phyloP scores from a whole-genome alignment of 2,113 vertebrate genomes.

The Sclerurus mexicanus region DNA sequence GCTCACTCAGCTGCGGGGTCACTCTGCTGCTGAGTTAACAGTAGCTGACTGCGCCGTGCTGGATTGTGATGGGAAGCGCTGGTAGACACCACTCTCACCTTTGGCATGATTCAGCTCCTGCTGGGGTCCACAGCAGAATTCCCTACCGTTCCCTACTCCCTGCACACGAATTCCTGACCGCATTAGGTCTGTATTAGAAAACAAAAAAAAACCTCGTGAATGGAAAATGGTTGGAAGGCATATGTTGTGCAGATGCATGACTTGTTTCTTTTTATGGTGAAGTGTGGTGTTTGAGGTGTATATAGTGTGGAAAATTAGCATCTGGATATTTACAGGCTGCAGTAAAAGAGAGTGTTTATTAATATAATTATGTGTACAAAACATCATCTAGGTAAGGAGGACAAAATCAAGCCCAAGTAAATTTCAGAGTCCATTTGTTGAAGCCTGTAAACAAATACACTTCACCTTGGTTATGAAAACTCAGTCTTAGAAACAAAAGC shows the following conservation, averaged over 20 bases:
- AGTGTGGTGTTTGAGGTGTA: background rate
- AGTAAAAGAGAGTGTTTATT: background rate
- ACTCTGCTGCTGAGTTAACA: fast-evolving
- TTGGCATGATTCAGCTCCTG: background rate
- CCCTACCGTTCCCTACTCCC: fast-evolving
- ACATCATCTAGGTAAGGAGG: background rate
- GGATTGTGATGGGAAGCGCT: background rate
- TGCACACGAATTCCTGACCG: fast-evolving
- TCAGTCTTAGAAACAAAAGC: background rate
- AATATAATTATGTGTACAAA: background rate
- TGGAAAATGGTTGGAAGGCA: background rate
- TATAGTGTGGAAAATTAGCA: background rate
- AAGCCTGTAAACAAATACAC: background rate
- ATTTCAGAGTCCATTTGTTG: no score
- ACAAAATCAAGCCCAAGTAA: background rate
- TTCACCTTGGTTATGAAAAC: background rate
- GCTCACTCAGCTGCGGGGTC: fast-evolving
- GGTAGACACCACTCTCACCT: background rate
- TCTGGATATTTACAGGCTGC: background rate
- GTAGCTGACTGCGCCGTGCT: fast-evolving
- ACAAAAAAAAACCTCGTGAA: background rate
- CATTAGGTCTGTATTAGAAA: background rate
- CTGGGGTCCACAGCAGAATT: background rate
- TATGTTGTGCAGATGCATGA: slow-evolving; percentile 4
- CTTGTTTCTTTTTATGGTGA: background rate